Evolutionary conservation across 1,140 invertebrate species (phyloP).

Genomic region (Nomia melanderi): DNA sequence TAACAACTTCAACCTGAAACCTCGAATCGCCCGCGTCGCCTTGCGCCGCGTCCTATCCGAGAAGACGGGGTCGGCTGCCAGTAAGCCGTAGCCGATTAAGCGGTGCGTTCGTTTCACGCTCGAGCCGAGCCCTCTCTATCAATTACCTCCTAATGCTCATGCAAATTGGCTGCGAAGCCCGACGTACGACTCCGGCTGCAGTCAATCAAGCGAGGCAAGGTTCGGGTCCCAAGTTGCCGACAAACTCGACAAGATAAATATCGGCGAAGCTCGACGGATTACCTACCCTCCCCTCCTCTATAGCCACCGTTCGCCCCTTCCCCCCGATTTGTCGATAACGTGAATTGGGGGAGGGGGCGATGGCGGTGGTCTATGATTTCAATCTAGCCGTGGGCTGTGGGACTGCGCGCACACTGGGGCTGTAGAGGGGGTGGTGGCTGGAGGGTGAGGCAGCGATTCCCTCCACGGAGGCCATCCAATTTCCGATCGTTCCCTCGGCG

Average conservation of each 20-base stretch:
- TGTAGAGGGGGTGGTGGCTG: constrained; percentile 2
- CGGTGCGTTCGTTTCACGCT: constrained; percentile 38
- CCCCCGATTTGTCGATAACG: constrained; percentile 47
- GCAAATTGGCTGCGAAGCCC: constrained; percentile 36
- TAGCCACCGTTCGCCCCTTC: too few species aligned
- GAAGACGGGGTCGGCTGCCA: too few species aligned
- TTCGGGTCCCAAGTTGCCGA: constrained; percentile 30
- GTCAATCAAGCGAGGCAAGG: constrained; percentile 24
- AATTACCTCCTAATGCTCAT: constrained; percentile 30
- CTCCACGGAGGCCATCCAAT: constrained; percentile 58
- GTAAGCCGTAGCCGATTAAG: not conserved
- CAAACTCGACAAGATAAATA: constrained; percentile 61
- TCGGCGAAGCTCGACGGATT: constrained; percentile 58
- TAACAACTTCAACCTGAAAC: too few species aligned
- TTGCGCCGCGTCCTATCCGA: too few species aligned
- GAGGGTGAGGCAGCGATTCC: too few species aligned
- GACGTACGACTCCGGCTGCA: constrained; percentile 10
- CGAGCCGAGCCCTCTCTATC: constrained; percentile 26
- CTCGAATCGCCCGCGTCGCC: too few species aligned
- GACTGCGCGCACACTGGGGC: not conserved
- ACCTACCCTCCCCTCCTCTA: too few species aligned
- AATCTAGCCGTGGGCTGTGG: constrained; percentile 53
- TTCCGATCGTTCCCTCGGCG: constrained; percentile 60
- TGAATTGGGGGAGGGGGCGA: too few species aligned
- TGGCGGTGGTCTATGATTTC: constrained; percentile 57